phyloP scores from a whole-genome alignment of 2,113 vertebrate genomes.

The Phrynosoma platyrhinos region DNA sequence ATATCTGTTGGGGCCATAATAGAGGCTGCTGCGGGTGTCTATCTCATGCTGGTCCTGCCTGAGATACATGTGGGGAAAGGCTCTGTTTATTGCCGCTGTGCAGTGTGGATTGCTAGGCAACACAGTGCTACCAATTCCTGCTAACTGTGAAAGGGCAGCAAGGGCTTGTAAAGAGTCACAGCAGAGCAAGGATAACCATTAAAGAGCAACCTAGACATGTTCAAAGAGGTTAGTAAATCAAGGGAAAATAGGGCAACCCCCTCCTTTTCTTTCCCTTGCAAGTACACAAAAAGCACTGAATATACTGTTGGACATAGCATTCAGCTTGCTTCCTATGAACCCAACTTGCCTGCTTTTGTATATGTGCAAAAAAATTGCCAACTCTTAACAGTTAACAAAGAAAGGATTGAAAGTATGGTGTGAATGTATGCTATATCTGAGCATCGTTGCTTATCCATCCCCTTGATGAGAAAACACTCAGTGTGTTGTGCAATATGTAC shows the following conservation, averaged over 20 bases:
- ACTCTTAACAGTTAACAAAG: too few species aligned
- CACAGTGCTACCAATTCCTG: conserved; percentile 12
- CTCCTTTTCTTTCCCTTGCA: neutral
- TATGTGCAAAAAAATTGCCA: neutral
- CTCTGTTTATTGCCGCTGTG: conserved; percentile 1
- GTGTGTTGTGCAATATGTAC: neutral
- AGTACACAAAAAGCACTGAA: neutral
- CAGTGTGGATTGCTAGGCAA: conserved; percentile 28
- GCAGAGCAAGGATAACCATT: conserved; percentile 10
- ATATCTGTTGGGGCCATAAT: conserved; percentile 4
- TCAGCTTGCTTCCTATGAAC: neutral
- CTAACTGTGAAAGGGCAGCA: conserved; percentile 26
- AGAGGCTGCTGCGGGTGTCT: neutral
- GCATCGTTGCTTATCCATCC: neutral
- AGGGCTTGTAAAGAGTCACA: conserved; percentile 6
- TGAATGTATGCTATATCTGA: neutral
- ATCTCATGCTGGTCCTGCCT: conserved; percentile 19
- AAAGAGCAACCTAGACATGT: neutral
- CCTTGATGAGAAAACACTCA: neutral
- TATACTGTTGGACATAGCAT: neutral
- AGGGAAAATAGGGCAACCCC: neutral
- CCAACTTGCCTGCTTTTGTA: neutral
- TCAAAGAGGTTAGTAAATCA: neutral
- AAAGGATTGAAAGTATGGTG: neutral
- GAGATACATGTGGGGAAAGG: neutral